Evolutionary conservation across 1,140 invertebrate species (phyloP), one percentile per base, ranked within the genome.

Genomic region (Idris sp.): DNA sequence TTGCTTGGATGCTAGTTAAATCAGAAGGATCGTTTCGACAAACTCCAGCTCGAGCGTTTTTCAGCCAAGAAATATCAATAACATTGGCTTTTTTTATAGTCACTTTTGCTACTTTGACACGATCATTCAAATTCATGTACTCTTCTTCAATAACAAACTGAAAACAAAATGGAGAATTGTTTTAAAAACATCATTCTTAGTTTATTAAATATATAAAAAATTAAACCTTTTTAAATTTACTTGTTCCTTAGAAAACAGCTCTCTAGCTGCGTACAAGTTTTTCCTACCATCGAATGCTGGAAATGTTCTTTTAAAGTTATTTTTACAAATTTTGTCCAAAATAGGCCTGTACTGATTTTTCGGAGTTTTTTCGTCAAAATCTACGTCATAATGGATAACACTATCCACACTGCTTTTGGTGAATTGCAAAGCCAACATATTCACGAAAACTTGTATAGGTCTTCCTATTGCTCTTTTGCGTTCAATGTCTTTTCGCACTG

Each of bases 281-380:
- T 90, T 92, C 13, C 87, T 89, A 4, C 94, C 94, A 87, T 95
- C 94, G 87, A 90, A 95, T 10, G 92, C 93, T 1, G 91, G 91
- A 54, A 75, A 56, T 11, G 77, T 72, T 0, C 81, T 65, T 0
- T 75, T 74, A 67, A 81, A 89, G 15, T 81, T 11, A 56, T 61
- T 41, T 1, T 4, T n/a, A 30, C 68, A 72, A 4, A 87, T 78
- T 56, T 58, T 25, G 46, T 86, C 73, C 35, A 88, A 83, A 9
- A 82, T 74, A 0, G 2, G 0, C 81, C 88, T 82, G 16, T 86
- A 81, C 11, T 89, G 78, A 53, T 84, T 86, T 59, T 87, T 90
- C 3, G 89, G 89, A 0, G 79, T 84, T 26, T 90, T 88, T 0
- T 89, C 90, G 1, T 77, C 78, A 14, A 91, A 83, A 6, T 48